These are phyloP conservation scores for Cossypha dichroa DNA, from an alignment of 2,797 vertebrate genomes.

Conservation along the genomic window DNA sequence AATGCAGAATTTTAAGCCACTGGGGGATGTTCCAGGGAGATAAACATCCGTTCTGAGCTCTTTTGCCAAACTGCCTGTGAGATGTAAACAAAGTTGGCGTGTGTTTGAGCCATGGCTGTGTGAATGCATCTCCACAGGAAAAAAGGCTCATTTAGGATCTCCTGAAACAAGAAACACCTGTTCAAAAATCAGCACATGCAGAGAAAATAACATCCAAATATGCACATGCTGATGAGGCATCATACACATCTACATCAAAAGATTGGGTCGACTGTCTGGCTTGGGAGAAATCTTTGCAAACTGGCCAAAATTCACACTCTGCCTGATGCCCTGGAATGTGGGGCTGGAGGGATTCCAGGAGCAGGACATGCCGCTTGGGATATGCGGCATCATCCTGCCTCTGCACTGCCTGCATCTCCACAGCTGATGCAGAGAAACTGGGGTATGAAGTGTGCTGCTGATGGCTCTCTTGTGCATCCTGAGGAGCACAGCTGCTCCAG, in stretches of 20 bases:
- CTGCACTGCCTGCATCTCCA: background rate
- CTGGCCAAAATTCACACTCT: constrained; percentile 52
- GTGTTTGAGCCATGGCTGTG: constrained; percentile 40
- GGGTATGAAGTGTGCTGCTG: background rate
- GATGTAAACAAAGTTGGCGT: constrained; percentile 54
- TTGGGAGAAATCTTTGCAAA: constrained; percentile 39
- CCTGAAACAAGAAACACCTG: constrained; percentile 72
- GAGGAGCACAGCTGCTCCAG: background rate
- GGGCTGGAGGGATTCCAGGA: constrained; percentile 44
- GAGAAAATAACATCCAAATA: constrained; percentile 57
- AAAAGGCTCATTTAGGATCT: constrained; percentile 52
- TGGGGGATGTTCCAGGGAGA: constrained; percentile 56
- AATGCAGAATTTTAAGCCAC: constrained; percentile 36
- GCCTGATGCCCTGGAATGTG: constrained; percentile 43
- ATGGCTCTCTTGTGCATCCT: background rate
- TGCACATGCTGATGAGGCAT: constrained; percentile 48
- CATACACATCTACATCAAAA: constrained; percentile 25
- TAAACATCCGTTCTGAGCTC: constrained; percentile 62
- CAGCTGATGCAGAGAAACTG: background rate
- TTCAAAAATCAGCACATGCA: constrained; percentile 37
- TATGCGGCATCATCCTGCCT: background rate
- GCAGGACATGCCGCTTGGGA: background rate
- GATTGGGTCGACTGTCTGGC: background rate
- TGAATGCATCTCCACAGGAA: constrained; percentile 62
- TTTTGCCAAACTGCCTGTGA: constrained; percentile 57